Conservation (phyloP, 2,888 invertebrate genomes). For the Anoplius nigerrimus region DNA sequence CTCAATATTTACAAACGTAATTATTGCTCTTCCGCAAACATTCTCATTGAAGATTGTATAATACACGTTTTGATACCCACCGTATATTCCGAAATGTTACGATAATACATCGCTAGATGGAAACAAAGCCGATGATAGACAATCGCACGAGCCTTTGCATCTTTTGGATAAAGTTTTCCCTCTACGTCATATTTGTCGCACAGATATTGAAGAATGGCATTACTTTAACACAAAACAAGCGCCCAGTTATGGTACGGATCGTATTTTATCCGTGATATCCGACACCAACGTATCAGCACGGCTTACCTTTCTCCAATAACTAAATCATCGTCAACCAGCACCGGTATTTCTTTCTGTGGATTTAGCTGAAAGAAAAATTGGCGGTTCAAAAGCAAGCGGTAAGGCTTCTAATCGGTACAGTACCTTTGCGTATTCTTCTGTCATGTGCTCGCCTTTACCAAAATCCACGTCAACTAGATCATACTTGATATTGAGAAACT, state of each 20-base stretch:
- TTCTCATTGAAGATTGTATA: slow-evolving; percentile 1
- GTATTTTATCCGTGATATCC: neutral
- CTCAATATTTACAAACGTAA: slow-evolving; percentile 1
- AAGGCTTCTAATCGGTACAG: neutral
- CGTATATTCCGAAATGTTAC: slow-evolving; percentile 81
- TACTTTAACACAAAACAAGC: slow-evolving; percentile 73
- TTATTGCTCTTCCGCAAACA: neutral
- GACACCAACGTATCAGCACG: neutral
- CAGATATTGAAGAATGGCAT: slow-evolving; percentile 82
- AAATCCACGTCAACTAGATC: slow-evolving; percentile 83
- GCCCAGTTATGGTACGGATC: too few relatives aligned
- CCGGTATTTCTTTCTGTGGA: slow-evolving; percentile 87
- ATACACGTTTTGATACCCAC: slow-evolving; percentile 76
- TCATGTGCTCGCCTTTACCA: slow-evolving; percentile 85
- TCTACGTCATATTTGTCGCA: slow-evolving; percentile 84
- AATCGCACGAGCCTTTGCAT: slow-evolving; percentile 82
- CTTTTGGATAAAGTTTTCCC: slow-evolving; percentile 83
- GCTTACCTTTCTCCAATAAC: slow-evolving; percentile 83
- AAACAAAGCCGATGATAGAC: slow-evolving; percentile 89
- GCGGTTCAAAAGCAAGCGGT: neutral
- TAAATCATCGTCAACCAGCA: slow-evolving; percentile 87
- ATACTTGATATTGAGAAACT: slow-evolving; percentile 80
- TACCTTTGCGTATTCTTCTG: slow-evolving; percentile 83
- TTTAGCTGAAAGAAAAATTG: slow-evolving; percentile 79
- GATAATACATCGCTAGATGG: slow-evolving; percentile 86